Base-by-base conservation (phyloP, 2,113 vertebrate species). In the Prietella phreatophila region DNA sequence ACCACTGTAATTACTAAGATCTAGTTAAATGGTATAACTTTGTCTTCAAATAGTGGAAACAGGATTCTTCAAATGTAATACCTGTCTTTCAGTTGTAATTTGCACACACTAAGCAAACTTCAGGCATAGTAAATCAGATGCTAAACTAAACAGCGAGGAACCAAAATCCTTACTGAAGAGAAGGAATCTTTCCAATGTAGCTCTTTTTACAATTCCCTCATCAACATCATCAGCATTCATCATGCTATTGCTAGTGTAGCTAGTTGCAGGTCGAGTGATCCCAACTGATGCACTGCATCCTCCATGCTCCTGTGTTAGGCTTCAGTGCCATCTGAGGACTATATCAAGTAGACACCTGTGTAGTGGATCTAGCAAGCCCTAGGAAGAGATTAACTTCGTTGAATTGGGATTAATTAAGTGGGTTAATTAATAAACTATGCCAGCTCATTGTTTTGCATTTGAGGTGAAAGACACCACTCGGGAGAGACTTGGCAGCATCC, bases 401-500 rank as follows among this genome's bases (percentile, higher is more conserved):
- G 92, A 91, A 94, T 93, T 0, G 89, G 47, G 85, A 88, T 83
- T 86, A 86, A 90, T 87, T 85, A 87, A 89, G 88, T 90, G 82
- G 19, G 87, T 93, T 93, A 94, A 95, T 94, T 94, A 95, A 93
- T 82, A 92, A 91, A 83, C 91, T 90, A 87, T 92, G 91, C 69
- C 90, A 90, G 92, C 80, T 91, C 91, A 94, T 91, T 36, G 84
- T 85, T 94, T 91, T 92, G 92, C 91, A 88, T 91, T 53, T 85
- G 91, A 89, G 78, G 76, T 76, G 9, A 84, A 92, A 87, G 88
- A 86, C 13, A 0, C 88, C 81, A 90, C 79, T 92, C 91, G 89
- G 92, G 93, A 94, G 93, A 94, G 88, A 91, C 94, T 91, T 82
- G 88, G 93, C 95, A 93, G 91, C 93, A 94, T 94, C 89, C 92